Conservation (phyloP, 2,797 vertebrate genomes). For the Leptoclinus maculatus region DNA sequence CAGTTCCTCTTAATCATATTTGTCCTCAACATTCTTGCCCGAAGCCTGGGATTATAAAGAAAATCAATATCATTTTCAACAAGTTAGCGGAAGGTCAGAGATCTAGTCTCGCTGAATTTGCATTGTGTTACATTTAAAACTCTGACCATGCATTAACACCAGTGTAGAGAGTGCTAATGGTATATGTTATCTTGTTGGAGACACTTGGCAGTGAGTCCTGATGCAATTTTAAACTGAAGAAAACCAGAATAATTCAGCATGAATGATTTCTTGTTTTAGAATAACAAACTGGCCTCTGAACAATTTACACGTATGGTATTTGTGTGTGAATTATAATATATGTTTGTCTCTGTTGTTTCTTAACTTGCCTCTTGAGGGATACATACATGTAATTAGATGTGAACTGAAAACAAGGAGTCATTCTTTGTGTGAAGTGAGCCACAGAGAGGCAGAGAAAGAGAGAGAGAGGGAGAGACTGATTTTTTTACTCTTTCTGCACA, state of each 20-base stretch:
- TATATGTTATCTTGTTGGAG: conserved; percentile 29
- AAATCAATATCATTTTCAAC: conserved; percentile 55
- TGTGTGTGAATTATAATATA: background rate
- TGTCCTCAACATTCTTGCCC: conserved; percentile 59
- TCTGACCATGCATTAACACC: conserved; percentile 40
- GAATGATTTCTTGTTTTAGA: conserved; percentile 8
- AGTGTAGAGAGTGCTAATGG: conserved; percentile 19
- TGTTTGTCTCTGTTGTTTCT: conserved; percentile 23
- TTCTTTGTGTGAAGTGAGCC: conserved; percentile 75
- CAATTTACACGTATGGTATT: background rate
- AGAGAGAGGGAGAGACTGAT: conserved; percentile 70
- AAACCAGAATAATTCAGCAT: conserved; percentile 19
- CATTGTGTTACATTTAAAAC: conserved; percentile 42
- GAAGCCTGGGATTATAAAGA: conserved; percentile 58
- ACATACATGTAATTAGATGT: conserved; percentile 57
- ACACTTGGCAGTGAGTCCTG: background rate
- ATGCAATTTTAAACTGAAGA: background rate
- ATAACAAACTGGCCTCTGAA: background rate
- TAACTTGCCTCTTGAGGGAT: conserved; percentile 29
- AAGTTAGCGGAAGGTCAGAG: conserved; percentile 40
- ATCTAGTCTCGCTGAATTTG: conserved; percentile 33
- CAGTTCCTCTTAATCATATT: conserved; percentile 54
- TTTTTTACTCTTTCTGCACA: conserved; percentile 87
- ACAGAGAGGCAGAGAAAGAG: conserved; percentile 60
- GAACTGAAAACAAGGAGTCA: conserved; percentile 73